Evolutionary conservation across 2,888 invertebrate species (phyloP), one percentile per base, ranked within the genome.

Genomic region (Isoperla grammatica): DNA sequence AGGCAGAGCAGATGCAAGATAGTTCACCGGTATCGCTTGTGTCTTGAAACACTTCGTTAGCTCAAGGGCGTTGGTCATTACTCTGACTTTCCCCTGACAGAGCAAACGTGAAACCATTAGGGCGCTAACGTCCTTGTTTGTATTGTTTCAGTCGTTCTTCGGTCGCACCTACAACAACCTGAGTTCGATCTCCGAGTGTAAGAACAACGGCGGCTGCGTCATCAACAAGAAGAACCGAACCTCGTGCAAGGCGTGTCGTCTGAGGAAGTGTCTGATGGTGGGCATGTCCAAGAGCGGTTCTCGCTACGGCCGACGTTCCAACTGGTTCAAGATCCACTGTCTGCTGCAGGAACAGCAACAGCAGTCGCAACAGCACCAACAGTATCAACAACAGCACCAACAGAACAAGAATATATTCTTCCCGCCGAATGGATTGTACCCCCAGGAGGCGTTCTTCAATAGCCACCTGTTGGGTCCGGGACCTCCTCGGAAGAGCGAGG

Each of bases 281-380:
- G 93, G 93, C 57, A 94, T 94, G 93, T 91, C 91, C 19, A 93
- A 94, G 74, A 90, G 90, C 58, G 92, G 93, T 11, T 94, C 93
- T 1, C 81, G 93, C 56, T 94, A 93, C 72, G 94, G 94, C 0
- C 80, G 93, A 22, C 80, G 93, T 56, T 92, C 92, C 54, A 94
- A 94, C 76, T 94, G 93, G 92, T 94, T 94, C 79, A 94, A 94
- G 76, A 93, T 93, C 67, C 92, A 93, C 72, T 93, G 93, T 71
- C 79, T 92, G 1, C 81, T 92, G 1, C 90, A 92, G 73, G 90
- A 91, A 69, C 90, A 91, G 69, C 50, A 59, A n/a, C 54, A 61
- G 37, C 46, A 58, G 23, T 45, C 46, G 43, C 39, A 57, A 35
- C 59, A 53, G 13, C 46, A 61, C 6, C 53, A 60, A 17, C 59